Conservation (phyloP, 2,113 vertebrate genomes). For the Formicarius rufipectus region DNA sequence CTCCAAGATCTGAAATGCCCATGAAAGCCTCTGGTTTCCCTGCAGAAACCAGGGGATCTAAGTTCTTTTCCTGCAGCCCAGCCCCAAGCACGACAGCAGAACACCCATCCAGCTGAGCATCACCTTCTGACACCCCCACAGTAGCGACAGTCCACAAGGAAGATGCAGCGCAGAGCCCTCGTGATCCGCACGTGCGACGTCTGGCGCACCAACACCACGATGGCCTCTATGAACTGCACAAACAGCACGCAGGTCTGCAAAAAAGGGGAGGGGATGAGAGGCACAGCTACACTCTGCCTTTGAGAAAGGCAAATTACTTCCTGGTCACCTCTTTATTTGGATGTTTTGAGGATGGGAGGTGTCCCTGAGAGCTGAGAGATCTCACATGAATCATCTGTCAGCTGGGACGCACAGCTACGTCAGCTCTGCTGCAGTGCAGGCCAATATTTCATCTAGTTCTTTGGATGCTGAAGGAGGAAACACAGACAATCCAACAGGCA, state of each 20-base stretch:
- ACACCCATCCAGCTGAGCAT: background rate
- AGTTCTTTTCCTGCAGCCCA: background rate
- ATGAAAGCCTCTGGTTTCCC: background rate
- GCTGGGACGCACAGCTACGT: background rate
- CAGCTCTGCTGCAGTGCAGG: background rate
- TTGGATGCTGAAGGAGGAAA: background rate
- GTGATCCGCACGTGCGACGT: constrained; percentile 94
- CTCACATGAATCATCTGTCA: background rate
- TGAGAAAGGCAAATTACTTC: background rate
- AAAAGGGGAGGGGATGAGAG: background rate
- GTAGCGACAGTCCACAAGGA: constrained; percentile 96
- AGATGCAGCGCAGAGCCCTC: constrained; percentile 93
- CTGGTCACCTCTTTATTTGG: background rate
- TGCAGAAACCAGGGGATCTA: background rate
- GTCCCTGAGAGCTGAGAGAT: background rate
- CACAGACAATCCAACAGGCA: background rate
- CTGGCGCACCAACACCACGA: constrained; percentile 93
- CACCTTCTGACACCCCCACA: constrained; percentile 94
- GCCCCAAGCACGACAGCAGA: background rate
- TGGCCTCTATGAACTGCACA: constrained; percentile 94
- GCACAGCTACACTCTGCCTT: background rate
- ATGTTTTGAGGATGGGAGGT: background rate
- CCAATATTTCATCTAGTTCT: background rate
- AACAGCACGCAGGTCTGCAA: constrained; percentile 87
- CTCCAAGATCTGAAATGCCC: background rate